Conservation (phyloP, 2,113 vertebrate genomes). For the Recurvirostra avosetta region DNA sequence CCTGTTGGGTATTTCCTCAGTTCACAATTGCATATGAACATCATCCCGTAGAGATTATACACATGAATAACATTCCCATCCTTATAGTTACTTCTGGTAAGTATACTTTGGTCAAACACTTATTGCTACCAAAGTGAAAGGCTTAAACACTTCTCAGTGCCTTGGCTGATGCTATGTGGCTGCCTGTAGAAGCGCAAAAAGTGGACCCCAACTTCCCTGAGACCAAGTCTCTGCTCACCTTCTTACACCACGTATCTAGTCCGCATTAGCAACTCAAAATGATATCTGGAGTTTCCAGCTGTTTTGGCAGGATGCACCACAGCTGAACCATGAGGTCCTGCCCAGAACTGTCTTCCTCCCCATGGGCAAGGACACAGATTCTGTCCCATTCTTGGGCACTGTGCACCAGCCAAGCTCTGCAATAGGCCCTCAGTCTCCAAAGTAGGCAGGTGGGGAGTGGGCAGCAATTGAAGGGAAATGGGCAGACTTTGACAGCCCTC, state of each 20-base stretch:
- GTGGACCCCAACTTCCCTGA: background rate
- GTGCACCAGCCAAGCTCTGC: background rate
- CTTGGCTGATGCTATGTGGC: background rate
- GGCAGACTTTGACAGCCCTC: background rate
- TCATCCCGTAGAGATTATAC: background rate
- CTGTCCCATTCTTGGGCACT: background rate
- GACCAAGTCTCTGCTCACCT: background rate
- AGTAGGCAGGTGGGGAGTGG: background rate
- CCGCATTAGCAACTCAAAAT: background rate
- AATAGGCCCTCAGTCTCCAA: background rate
- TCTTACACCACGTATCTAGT: rapidly evolving
- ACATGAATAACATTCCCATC: background rate
- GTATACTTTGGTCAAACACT: background rate
- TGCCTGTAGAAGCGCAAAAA: background rate
- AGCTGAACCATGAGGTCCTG: background rate
- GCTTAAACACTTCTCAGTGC: background rate
- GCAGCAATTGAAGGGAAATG: rapidly evolving
- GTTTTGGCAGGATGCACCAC: background rate
- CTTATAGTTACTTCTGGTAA: background rate
- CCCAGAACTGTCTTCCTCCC: background rate
- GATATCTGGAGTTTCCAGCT: background rate
- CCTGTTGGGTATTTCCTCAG: background rate
- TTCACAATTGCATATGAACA: background rate
- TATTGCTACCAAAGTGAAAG: background rate
- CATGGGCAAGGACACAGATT: background rate